A percentile compares a stretch with the other conserved stretches of the same genome.
phyloP scores from a whole-genome alignment of 1,140 invertebrate genomes.

The Drosophila lacertosa region DNA sequence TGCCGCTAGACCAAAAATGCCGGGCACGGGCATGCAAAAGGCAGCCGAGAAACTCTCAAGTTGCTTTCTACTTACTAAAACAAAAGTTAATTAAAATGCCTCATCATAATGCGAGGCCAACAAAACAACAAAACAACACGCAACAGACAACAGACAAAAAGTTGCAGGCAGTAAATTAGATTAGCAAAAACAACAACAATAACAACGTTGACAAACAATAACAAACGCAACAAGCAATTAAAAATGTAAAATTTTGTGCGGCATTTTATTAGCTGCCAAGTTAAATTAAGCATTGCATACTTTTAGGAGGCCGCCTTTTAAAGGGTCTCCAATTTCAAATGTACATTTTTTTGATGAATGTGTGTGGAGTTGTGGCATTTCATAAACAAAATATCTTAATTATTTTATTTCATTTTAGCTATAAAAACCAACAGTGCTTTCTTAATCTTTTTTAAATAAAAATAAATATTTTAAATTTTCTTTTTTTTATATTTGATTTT shows the following conservation, averaged over 20 bases:
- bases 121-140: too few species aligned
- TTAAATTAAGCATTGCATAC: constrained; percentile 65
- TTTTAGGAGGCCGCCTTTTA: constrained; percentile 6
- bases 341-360: too few species aligned
- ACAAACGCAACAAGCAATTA: constrained; percentile 75
- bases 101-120: constrained; percentile 71
- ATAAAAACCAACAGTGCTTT: too few species aligned
- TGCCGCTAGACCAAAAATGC: constrained; percentile 53
- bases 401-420: too few species aligned
- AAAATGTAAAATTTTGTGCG: constrained; percentile 69
- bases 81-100: constrained; percentile 81
- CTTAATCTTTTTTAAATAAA: too few species aligned
- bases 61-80: constrained; percentile 69
- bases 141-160: constrained; percentile 63
- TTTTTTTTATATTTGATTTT: too few species aligned
- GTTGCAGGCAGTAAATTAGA: constrained; percentile 82
- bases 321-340: not conserved
- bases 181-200: constrained; percentile 63
- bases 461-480: too few species aligned
- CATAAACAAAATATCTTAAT: too few species aligned
- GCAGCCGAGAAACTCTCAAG: constrained; percentile 53
- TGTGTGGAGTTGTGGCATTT: too few species aligned
- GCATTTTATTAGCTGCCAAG: constrained; percentile 53
- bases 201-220: constrained; percentile 67
- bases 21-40: constrained; percentile 51